Base-by-base conservation (phyloP, 2,113 vertebrate species). In the Eretmochelys imbricata region DNA sequence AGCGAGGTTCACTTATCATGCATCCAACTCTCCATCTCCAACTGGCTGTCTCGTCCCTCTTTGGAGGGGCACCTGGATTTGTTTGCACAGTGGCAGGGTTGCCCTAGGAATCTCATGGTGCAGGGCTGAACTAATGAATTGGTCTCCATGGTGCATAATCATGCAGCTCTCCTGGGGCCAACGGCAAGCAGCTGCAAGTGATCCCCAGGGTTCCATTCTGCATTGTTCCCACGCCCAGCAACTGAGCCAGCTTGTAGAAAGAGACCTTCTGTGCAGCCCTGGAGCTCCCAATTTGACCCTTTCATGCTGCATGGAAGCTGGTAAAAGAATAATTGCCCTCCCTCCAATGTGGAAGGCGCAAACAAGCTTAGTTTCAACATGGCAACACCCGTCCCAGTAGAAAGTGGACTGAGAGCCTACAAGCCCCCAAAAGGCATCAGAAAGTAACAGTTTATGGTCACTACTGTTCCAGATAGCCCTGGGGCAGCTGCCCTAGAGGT, bases 81-180 rank as follows among this genome's bases (percentile, higher is more conserved):
- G 20, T 89, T 84, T 89, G 62, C 55, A 89, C 65, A 86, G 82
- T 81, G 72, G 83, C 57, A 91, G 38, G 12, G 90, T 93, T 97
- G 90, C 94, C 79, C 86, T 78, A 90, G 93, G 95, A 92, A 46
- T 85, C 84, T 31, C 12, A 84, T 14, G 87, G 55, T 81, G 91
- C 80, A 22, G 90, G 65, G 89, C 91, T 10, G 17, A 10, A 1
- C 3, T 62, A 49, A 87, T 91, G 76, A 85, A 48, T 55, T 89
- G n/a, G 62, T 76, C 42, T 20, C 38, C 38, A 76, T 6, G 38
- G 22, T 13, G 20, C 3, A 5, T 84, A 89, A 85, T 93, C n/a
- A 84, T 1, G 25, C 80, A 93, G 19, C 8, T 90, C 49, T 49
- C 85, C 62, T 12, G 91, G 84, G 78, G 57, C 78, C 31, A 19